Conservation (phyloP, 1,140 invertebrate species). For the Drosophila lowei region DNA sequence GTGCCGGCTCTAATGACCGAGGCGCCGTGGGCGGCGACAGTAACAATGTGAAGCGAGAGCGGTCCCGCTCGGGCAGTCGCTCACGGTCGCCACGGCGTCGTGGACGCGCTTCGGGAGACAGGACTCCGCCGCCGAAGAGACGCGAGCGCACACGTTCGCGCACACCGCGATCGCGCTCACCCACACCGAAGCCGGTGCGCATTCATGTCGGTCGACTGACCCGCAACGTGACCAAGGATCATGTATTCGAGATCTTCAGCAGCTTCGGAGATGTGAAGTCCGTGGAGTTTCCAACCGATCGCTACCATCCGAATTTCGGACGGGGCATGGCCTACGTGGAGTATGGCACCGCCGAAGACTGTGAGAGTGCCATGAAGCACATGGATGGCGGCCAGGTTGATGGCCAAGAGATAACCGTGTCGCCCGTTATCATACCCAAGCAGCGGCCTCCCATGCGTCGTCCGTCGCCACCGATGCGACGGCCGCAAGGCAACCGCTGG, state of each 20-base stretch:
- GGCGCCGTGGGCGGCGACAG: slow-evolving; percentile 29
- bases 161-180: slow-evolving; percentile 89
- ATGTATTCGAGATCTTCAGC: slow-evolving; percentile 97
- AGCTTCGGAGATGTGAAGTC: slow-evolving; percentile 95
- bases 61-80: slow-evolving; percentile 64
- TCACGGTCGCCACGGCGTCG: slow-evolving; percentile 73
- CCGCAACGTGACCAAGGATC: slow-evolving; percentile 96
- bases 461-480: slow-evolving; percentile 86
- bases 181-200: slow-evolving; percentile 93
- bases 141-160: slow-evolving; percentile 86
- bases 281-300: slow-evolving; percentile 94
- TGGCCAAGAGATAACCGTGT: slow-evolving; percentile 97
- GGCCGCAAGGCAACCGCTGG: slow-evolving; percentile 86
- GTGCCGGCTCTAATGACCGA: slow-evolving; percentile 45
- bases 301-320: slow-evolving; percentile 92
- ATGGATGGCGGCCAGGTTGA: slow-evolving; percentile 98
- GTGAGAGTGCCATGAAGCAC: slow-evolving; percentile 99
- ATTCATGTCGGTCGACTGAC: slow-evolving; percentile 97
- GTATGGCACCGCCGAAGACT: slow-evolving; percentile 96
- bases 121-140: slow-evolving; percentile 66
- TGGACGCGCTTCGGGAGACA: slow-evolving; percentile 70
- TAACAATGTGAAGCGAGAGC: slow-evolving; percentile 66
- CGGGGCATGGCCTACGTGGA: slow-evolving; percentile 97
- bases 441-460: slow-evolving; percentile 87
- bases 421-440: slow-evolving; percentile 92